A percentile compares a stretch with the other conserved stretches of the same genome.
Evolutionary conservation across 2,113 vertebrate species (phyloP).

Genomic region (Leucopsar rothschildi): DNA sequence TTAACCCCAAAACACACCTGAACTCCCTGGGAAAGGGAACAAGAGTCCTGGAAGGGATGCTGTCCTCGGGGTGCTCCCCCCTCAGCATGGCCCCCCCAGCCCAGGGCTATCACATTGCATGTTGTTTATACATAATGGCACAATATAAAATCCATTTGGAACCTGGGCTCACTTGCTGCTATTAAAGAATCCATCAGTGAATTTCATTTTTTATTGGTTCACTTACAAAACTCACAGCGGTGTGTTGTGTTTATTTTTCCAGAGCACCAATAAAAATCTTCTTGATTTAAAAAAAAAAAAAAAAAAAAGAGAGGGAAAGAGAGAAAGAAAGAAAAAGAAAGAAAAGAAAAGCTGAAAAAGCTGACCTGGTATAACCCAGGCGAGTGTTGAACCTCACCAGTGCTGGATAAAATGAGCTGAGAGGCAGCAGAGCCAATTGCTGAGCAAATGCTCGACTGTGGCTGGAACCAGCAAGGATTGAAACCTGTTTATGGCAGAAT

Average conservation of each 20-base stretch:
- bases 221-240: neutral
- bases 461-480: neutral
- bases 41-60: neutral
- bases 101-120: neutral
- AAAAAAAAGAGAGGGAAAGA: neutral
- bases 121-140: neutral
- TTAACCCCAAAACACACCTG: neutral
- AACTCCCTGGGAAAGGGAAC: neutral
- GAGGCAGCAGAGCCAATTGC: neutral
- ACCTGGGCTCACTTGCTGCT: neutral
- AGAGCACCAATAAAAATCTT: conserved; percentile 44
- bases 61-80: neutral
- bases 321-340: neutral
- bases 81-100: accelerated
- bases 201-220: conserved; percentile 39
- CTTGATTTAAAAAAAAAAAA: conserved; percentile 24
- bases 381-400: neutral
- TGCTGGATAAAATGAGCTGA: neutral
- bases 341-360: conserved; percentile 12
- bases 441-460: neutral
- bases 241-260: conserved; percentile 22
- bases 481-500: neutral
- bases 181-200: conserved; percentile 20
- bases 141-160: conserved; percentile 37
- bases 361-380: conserved; percentile 25